Conservation (phyloP, 2,797 vertebrate genomes). For the Poecile montanus region DNA sequence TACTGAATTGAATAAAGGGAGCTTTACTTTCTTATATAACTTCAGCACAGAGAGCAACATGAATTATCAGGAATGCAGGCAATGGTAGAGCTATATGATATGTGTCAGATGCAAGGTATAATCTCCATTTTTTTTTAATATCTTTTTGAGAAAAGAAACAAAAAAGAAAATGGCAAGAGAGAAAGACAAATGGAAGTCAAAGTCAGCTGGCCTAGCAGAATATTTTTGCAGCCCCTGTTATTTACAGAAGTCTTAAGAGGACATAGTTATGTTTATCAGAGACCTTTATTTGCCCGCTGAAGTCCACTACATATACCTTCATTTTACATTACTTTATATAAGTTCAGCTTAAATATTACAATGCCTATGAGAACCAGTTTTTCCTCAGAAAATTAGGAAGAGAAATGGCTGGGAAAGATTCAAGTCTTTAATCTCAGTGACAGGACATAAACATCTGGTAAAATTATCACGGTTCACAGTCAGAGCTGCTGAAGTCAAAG, state of each 20-base stretch:
- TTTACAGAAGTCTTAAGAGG: background rate
- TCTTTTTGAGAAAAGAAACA: background rate
- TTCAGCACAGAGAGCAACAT: background rate
- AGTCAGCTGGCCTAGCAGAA: background rate
- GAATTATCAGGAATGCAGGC: background rate
- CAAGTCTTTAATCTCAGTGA: background rate
- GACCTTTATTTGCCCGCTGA: background rate
- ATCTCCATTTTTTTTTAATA: background rate
- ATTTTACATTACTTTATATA: background rate
- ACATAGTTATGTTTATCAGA: background rate
- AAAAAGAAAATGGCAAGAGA: background rate
- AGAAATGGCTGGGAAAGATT: background rate
- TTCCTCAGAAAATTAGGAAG: background rate
- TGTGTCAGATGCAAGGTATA: background rate
- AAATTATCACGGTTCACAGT: background rate
- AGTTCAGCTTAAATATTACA: background rate
- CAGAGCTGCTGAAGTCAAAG: background rate
- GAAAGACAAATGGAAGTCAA: background rate
- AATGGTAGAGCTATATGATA: background rate
- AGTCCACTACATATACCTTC: background rate
- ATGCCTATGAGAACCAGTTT: background rate
- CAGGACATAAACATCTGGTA: background rate
- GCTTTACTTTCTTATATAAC: background rate
- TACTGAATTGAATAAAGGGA: background rate
- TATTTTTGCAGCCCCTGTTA: background rate